Base-by-base conservation (phyloP, 2,797 vertebrate genomes). In the Phrynocephalus vlangalii region DNA sequence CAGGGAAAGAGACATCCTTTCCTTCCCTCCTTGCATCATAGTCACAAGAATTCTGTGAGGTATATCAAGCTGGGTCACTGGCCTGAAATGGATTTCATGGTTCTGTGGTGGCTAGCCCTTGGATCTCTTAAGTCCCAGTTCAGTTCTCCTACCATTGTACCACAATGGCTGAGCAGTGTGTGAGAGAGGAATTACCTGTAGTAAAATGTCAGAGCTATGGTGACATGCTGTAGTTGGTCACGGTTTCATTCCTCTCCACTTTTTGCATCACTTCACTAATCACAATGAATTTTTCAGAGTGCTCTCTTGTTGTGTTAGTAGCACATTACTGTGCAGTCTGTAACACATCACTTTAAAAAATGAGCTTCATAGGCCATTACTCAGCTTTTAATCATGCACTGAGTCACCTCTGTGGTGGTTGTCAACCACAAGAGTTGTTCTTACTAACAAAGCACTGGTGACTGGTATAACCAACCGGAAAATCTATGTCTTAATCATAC, bases 381-480 rank as follows among this genome's bases (percentile, higher is more conserved):
- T 84, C 33, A 73, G 20, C 82, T 50, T 78, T 22, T 60, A 24
- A 7, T 48, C 68, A 67, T 79, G 28, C 13, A 30, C 13, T 79
- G 75, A 80, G 52, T 80, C 82, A 80, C 60, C 56, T 85, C 85
- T 83, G 33, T 50, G 79, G n/a, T 77, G 15, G 66, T 75, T 84
- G 38, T 38, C 48, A 67, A 24, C 52, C 56, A 50, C 30, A 68
- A 30, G 11, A n/a, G 26, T 56, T 71, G 70, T 88, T 78, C 24
- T 22, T 22, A 44, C 20, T 18, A 80, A 30, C 33, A 68, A 66
- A 38, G 38, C 20, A 52, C 50, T n/a, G 22, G 7, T 70, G 63
- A 76, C n/a, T 56, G 28, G 44, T 85, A 30, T 28, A 81, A 30
- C n/a, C 68, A 81, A 88, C 78, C 78, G 85, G 63, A 81, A 80